These are phyloP conservation scores for Diceros bicornis DNA, from an alignment of 2,797 vertebrate species.

Conservation along the genomic window DNA sequence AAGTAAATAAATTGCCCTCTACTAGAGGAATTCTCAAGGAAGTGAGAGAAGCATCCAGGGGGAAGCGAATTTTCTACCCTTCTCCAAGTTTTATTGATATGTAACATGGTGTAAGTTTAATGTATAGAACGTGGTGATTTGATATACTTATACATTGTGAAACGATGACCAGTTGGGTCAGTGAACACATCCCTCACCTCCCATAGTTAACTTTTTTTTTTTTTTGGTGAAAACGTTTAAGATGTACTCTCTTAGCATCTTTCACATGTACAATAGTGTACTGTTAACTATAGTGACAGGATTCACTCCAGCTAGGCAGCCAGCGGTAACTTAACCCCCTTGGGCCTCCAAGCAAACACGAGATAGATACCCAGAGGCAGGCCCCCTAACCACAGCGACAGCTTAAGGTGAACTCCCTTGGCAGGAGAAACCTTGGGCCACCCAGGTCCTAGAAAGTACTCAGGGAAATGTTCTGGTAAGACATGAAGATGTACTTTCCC, in stretches of 20 bases:
- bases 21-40: too few species aligned
- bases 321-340: neutral
- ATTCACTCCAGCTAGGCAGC: neutral
- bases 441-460: fast-evolving
- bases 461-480: neutral
- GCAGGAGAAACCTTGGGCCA: neutral
- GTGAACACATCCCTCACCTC: neutral
- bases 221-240: neutral
- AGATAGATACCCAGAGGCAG: neutral
- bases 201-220: neutral
- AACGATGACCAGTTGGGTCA: neutral
- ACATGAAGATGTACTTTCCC: fast-evolving
- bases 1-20: too few species aligned
- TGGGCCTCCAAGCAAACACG: neutral
- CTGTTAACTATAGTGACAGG: neutral
- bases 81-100: too few species aligned
- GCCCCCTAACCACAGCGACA: neutral
- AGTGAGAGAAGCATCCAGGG: too few species aligned
- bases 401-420: neutral
- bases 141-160: neutral
- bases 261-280: neutral
- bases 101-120: too few species aligned
- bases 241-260: neutral
- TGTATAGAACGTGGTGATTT: too few species aligned
- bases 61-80: too few species aligned